Conservation (phyloP, 2,888 invertebrate species). For the Nowickia ferox region DNA sequence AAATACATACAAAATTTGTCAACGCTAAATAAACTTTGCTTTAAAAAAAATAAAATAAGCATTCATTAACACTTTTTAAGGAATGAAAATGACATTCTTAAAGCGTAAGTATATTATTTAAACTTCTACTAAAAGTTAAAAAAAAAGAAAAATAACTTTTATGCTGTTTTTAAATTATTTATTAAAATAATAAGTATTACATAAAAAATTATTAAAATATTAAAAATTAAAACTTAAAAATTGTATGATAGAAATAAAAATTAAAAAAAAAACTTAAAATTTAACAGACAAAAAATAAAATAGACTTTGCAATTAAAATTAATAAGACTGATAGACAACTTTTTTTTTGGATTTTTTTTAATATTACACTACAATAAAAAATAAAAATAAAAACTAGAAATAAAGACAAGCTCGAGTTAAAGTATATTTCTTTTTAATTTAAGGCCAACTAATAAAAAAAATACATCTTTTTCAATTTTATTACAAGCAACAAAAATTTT, state of each 20-base stretch:
- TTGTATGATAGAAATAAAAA: constrained; percentile 59
- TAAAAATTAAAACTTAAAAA: constrained; percentile 53
- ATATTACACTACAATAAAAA: constrained; percentile 19
- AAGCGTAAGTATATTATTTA: no score
- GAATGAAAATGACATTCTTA: no score
- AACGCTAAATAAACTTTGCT: no score
- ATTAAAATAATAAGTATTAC: constrained; percentile 71
- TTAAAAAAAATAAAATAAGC: no score
- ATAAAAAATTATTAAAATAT: constrained; percentile 65
- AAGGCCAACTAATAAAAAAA: constrained; percentile 31
- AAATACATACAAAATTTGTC: no score
- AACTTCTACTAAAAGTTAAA: not conserved
- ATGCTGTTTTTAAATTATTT: constrained; percentile 62
- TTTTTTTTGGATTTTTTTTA: not conserved
- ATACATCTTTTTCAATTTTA: not conserved
- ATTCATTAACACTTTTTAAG: no score
- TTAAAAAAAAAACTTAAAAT: constrained; percentile 60
- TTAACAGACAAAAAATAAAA: constrained; percentile 37
- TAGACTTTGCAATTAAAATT: constrained; percentile 29
- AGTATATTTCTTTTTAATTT: constrained; percentile 11
- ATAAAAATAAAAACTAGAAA: constrained; percentile 3
- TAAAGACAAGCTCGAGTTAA: constrained; percentile 13
- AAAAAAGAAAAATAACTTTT: constrained; percentile 18
- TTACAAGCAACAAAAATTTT: constrained; percentile 14
- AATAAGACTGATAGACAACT: constrained; percentile 48